Evolutionary conservation across 2,113 vertebrate species (phyloP).

Genomic region (Heterocephalus glaber): DNA sequence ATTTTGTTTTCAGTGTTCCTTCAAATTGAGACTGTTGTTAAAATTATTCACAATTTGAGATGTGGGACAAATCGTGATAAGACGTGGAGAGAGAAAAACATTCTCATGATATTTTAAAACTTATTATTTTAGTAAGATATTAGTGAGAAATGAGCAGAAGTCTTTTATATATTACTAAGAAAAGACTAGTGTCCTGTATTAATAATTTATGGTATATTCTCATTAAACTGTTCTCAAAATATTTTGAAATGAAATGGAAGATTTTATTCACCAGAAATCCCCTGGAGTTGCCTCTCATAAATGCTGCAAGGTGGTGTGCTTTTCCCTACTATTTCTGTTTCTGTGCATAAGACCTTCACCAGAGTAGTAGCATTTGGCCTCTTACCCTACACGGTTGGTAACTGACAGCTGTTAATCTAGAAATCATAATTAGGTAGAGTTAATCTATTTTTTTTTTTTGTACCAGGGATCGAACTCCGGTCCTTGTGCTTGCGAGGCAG

Average conservation of each 20-base stretch:
- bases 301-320: neutral
- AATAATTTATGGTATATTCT: neutral
- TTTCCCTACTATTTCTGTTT: neutral
- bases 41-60: constrained; percentile 35
- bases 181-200: neutral
- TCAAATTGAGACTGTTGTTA: constrained; percentile 37
- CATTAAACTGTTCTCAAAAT: constrained; percentile 26
- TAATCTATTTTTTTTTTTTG: neutral
- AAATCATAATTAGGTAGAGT: neutral
- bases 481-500: too few relatives aligned
- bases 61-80: constrained; percentile 5
- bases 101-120: neutral
- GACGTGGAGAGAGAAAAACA: neutral
- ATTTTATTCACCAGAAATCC: constrained; percentile 13
- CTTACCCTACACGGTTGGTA: neutral
- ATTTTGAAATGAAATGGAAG: constrained; percentile 56
- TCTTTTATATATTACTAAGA: constrained; percentile 2
- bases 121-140: constrained; percentile 31
- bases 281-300: neutral
- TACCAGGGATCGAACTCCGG: too few relatives aligned
- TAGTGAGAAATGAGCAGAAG: constrained; percentile 19
- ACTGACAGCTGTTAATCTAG: neutral
- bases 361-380: neutral
- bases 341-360: neutral
- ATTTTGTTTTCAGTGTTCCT: constrained; percentile 17